Evolutionary conservation across 1,140 invertebrate species (phyloP).

Genomic region (Tribolium madens): DNA sequence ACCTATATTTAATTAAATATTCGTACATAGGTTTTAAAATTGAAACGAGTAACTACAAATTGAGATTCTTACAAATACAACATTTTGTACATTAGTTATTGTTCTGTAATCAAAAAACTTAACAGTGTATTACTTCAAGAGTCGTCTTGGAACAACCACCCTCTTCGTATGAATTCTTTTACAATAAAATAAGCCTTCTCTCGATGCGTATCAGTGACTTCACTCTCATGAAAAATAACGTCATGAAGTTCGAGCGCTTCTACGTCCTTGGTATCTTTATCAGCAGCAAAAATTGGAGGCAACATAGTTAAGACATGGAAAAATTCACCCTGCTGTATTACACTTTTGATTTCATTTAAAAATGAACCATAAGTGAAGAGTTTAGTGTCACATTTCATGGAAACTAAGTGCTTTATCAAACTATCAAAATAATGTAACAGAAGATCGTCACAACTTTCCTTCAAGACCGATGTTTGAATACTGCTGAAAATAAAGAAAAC

Average conservation of each 20-base stretch:
- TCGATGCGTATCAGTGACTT: neutral
- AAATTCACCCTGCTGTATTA: conserved; percentile 43
- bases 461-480: conserved; percentile 62
- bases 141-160: neutral
- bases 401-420: conserved; percentile 62
- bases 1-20: too few relatives aligned
- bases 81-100: too few relatives aligned
- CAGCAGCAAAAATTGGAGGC: conserved; percentile 20
- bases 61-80: too few relatives aligned
- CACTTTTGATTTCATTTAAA: conserved; percentile 46
- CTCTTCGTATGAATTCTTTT: neutral
- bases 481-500: conserved; percentile 70
- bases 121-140: neutral
- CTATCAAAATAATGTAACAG: conserved; percentile 67
- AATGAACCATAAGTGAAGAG: conserved; percentile 48
- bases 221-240: neutral
- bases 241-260: conserved; percentile 10
- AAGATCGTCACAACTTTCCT: conserved; percentile 65
- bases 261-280: conserved; percentile 10
- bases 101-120: too few relatives aligned
- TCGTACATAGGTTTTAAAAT: too few relatives aligned
- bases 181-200: neutral
- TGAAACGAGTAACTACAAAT: too few relatives aligned
- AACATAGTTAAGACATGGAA: conserved; percentile 52
- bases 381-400: conserved; percentile 46